Percentiles rank a stretch among this genome's conserved stretches.
phyloP scores from a whole-genome alignment of 2,797 vertebrate genomes.

The Crax fasciolata region DNA sequence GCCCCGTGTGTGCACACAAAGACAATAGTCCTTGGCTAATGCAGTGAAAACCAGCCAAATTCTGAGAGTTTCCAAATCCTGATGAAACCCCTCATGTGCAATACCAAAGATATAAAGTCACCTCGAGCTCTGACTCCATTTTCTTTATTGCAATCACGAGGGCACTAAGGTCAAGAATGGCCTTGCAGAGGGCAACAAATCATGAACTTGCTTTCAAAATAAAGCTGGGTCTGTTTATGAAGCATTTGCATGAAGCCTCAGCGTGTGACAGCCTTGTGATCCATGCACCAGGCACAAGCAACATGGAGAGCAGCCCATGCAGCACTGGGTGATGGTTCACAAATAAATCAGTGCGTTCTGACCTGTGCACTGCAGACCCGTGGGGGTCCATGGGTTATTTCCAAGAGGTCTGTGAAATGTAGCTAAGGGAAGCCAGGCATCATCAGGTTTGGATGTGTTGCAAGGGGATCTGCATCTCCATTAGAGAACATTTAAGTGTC shows the following conservation, averaged over 20 bases:
- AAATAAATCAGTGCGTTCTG: not conserved
- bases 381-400: not conserved
- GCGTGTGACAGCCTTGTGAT: not conserved
- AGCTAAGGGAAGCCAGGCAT: not conserved
- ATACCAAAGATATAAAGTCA: not conserved
- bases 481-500: not conserved
- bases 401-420: not conserved
- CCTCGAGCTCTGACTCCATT: not conserved
- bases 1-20: not conserved
- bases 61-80: not conserved
- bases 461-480: not conserved
- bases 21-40: not conserved
- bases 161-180: not conserved
- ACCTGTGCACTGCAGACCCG: not conserved
- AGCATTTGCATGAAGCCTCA: rapidly evolving
- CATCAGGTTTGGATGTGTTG: not conserved
- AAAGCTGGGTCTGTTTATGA: not conserved
- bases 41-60: not conserved
- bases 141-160: not conserved
- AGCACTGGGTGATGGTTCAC: not conserved
- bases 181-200: not conserved
- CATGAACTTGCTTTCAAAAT: not conserved
- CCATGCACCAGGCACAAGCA: not conserved
- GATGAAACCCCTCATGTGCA: not conserved
- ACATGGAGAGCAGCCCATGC: not conserved